These are phyloP conservation scores for Drosophila siamana DNA, from an alignment of 2,888 invertebrate species.

Conservation along the genomic window DNA sequence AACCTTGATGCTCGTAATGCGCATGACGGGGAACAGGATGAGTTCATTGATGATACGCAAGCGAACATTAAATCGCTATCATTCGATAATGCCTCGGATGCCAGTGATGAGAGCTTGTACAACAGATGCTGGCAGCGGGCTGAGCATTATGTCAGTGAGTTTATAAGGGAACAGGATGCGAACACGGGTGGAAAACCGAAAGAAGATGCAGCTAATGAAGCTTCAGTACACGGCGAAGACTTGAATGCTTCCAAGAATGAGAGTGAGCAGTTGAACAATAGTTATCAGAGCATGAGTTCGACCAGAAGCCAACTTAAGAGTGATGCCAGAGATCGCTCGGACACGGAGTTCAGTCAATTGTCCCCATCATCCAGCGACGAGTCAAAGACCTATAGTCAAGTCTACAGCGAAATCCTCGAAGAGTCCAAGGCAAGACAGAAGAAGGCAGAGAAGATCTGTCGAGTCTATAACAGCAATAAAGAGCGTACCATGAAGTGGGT, in stretches of 20 bases:
- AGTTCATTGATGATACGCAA: neutral
- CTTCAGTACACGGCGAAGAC: neutral
- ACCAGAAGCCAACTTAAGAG: neutral
- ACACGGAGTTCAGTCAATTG: conserved; percentile 29
- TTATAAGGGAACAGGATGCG: conserved; percentile 26
- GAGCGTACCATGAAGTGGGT: conserved; percentile 42
- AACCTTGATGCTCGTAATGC: neutral
- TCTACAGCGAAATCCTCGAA: conserved; percentile 64
- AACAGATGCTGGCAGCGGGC: conserved; percentile 22
- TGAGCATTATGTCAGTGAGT: conserved; percentile 18
- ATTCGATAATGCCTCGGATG: neutral
- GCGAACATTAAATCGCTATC: neutral
- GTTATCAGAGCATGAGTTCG: neutral
- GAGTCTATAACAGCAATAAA: conserved; percentile 25
- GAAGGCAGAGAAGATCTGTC: conserved; percentile 48
- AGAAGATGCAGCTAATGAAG: neutral
- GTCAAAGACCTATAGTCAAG: conserved; percentile 61
- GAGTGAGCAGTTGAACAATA: neutral
- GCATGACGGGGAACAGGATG: neutral
- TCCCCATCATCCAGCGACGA: conserved; percentile 46
- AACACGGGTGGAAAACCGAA: neutral
- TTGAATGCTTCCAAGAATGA: neutral
- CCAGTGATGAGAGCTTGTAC: conserved; percentile 1
- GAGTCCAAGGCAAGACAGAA: conserved; percentile 52
- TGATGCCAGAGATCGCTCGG: conserved; percentile 12